Percentiles rank a stretch among this genome's conserved stretches.
Conservation (phyloP, 2,797 vertebrate species). For the Sebastolobus alascanus region DNA sequence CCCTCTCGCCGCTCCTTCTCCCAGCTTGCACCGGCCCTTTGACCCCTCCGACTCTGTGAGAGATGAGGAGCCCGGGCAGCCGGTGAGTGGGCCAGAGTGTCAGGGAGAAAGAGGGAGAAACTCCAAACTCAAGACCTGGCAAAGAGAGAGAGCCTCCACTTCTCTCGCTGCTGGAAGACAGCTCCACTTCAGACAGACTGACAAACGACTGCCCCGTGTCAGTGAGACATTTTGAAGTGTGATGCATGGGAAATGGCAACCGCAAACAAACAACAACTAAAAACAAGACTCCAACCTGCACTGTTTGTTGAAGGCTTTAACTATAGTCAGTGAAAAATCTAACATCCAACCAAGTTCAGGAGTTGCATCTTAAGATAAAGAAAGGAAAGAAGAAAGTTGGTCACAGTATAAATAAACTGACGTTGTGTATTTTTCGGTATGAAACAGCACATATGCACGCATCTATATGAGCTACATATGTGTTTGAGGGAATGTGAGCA, state of each 20-base stretch:
- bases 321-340: conserved; percentile 13
- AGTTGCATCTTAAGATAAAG: conserved; percentile 20
- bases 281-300: conserved; percentile 55
- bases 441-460: conserved; percentile 6
- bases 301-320: conserved; percentile 50
- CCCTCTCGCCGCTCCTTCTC: conserved; percentile 76
- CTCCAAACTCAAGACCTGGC: conserved; percentile 72
- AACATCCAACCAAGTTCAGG: conserved; percentile 10
- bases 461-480: conserved; percentile 36
- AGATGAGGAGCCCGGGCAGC: conserved; percentile 82
- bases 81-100: conserved; percentile 78
- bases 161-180: conserved; percentile 77
- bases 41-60: conserved; percentile 83
- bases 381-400: not conserved
- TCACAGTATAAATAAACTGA: conserved; percentile 3
- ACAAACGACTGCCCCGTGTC: conserved; percentile 79
- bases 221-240: conserved; percentile 76
- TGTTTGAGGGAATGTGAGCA: conserved; percentile 45
- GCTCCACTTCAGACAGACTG: conserved; percentile 83
- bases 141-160: conserved; percentile 64
- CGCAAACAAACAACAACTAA: conserved; percentile 66
- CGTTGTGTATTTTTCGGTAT: not conserved
- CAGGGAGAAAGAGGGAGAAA: conserved; percentile 77
- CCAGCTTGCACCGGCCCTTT: conserved; percentile 83
- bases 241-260: conserved; percentile 73